Conservation (phyloP, 2,113 vertebrate genomes). For the Sisor rabdophorus region DNA sequence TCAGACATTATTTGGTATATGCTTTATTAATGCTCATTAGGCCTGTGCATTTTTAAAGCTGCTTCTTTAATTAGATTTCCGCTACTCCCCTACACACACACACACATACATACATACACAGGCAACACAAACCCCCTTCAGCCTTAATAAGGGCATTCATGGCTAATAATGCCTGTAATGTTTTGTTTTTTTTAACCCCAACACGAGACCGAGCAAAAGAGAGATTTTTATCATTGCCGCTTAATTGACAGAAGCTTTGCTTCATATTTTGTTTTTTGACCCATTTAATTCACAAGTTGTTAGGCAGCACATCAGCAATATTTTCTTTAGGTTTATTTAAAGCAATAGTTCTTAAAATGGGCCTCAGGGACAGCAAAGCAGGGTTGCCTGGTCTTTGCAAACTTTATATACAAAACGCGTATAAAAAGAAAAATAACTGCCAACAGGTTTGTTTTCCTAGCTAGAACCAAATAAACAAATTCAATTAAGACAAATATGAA, state of each 20-base stretch:
- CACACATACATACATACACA: not conserved
- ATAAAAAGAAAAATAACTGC: too few relatives aligned
- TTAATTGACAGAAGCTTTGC: constrained; percentile 61
- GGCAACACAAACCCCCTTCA: constrained; percentile 10
- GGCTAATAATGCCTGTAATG: constrained; percentile 69
- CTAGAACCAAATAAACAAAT: too few relatives aligned
- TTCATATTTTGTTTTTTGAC: too few relatives aligned
- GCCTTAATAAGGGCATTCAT: constrained; percentile 56
- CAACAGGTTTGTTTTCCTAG: too few relatives aligned
- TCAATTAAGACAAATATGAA: too few relatives aligned
- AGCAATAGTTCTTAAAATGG: too few relatives aligned
- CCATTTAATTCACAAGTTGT: too few relatives aligned
- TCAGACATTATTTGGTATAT: constrained; percentile 68
- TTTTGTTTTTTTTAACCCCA: constrained; percentile 71
- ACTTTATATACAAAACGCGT: too few relatives aligned
- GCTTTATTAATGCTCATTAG: constrained; percentile 69
- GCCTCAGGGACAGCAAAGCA: too few relatives aligned
- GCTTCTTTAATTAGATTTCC: constrained; percentile 65
- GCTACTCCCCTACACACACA: not conserved
- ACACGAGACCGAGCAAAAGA: constrained; percentile 55
- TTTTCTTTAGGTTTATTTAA: too few relatives aligned
- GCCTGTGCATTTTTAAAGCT: constrained; percentile 55
- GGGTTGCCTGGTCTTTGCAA: too few relatives aligned
- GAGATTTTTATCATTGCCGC: constrained; percentile 56
- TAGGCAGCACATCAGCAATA: too few relatives aligned